Evolutionary conservation across 2,113 vertebrate genomes (phyloP), one percentile per base, ranked within the genome.

Genomic region (Nothobranchius kuhntae): DNA sequence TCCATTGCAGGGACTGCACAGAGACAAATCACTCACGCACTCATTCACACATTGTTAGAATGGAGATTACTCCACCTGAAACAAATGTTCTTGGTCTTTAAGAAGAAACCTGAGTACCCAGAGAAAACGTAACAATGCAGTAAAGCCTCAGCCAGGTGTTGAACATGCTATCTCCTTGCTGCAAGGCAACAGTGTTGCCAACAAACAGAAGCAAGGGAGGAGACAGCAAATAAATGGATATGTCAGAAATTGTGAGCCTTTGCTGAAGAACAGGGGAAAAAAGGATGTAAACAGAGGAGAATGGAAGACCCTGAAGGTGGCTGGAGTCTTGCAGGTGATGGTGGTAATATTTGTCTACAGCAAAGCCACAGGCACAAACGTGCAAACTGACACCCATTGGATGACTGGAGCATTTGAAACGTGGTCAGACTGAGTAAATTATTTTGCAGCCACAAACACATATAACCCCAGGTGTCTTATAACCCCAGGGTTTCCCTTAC

Each of bases 311-410:
- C 68, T 47, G 56, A 72, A 83, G 78, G 58, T 64, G 82, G 78
- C 65, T 42, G 71, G 71, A 75, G 65, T 82, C 58, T 77, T 56
- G 35, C 52, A 17, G 60, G 67, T 82, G 30, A 30, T 30, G 78
- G 81, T 81, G 81, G 67, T 46, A 36, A 53, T 65, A 86, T 86
- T 75, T 52, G 69, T 83, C 74, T 58, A 53, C 67, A 75, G 59
- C 52, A 21, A 42, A 1, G 75, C 80, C 75, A 74, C 65, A 35
- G 78, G 84, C 77, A 44, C 58, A 78, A 83, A 85, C 64, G 73
- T 68, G 71, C 61, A 60, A 40, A 46, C 36, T 10, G 17, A 57
- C 54, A 63, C 50, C 36, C 26, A 0, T 21, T 11, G 50, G 67
- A 72, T n/a, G 55, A 70, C 53, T 60, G 64, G 36, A 58, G 66